Evolutionary conservation across 2,888 invertebrate species (phyloP), one percentile per base, ranked within the genome.

Genomic region (Carcina quercana): DNA sequence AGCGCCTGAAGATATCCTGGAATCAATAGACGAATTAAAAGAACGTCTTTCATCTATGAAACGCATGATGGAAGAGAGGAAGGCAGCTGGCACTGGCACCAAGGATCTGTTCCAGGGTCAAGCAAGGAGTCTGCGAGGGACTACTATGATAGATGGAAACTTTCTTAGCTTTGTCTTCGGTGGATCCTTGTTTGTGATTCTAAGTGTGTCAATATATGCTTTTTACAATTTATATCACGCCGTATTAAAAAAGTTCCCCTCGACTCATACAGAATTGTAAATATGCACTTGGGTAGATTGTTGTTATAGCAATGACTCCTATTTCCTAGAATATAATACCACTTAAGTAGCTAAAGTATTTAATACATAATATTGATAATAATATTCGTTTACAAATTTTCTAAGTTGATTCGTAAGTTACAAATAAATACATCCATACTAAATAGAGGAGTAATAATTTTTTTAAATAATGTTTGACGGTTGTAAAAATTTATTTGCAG

Each of bases 131-230:
- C 86, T 71, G 25, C 85, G 55, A 44, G 86, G 71, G 0, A 78
- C 85, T n/a, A 88, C 86, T 22, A 89, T 94, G 59, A 94, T 95
- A 25, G 93, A 94, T 56, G 92, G 91, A 1, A 92, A 91, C 59
- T 93, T 95, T 59, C 80, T 95, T 0, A 93, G 93, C 52, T 87
- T 94, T 48, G 93, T 95, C 20, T 95, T 95, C 54, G 92, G 90
- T 1, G 89, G 91, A 0, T 93, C 93, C 1, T 79, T 95, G 3
- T 53, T 91, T 6, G 90, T 94, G 25, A 94, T 95, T 35, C 68
- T 94, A 5, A 89, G 91, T 49, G 94, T 95, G 22, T 93, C 94
- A 31, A 86, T 91, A 1, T 94, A 94, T 56, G 94, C 95, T 1
- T 95, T 95, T 63, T 93, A 93, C 52, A 94, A 93, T 67, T 82